Evolutionary conservation across 1,140 invertebrate genomes (phyloP).

Genomic region (Harlomillsia oculata): DNA sequence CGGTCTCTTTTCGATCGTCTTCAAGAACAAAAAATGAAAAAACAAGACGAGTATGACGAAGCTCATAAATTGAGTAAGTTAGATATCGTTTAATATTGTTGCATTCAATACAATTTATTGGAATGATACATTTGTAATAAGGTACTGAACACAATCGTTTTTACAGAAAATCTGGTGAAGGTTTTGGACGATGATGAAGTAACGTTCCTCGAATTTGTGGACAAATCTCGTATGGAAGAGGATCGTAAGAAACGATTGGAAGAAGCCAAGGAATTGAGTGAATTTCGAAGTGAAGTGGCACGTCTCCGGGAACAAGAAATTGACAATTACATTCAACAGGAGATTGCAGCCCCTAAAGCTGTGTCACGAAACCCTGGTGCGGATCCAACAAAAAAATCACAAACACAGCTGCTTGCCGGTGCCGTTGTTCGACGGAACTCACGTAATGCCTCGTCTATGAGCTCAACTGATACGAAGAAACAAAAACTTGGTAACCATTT

Average conservation of each 20-base stretch:
- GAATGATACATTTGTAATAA: no score
- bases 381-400: slow-evolving; percentile 37
- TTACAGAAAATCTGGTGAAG: slow-evolving; percentile 84
- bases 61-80: slow-evolving; percentile 77
- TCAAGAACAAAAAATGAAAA: slow-evolving; percentile 81
- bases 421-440: slow-evolving; percentile 47
- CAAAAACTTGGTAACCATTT: no score
- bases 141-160: no score
- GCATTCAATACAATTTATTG: slow-evolving; percentile 22
- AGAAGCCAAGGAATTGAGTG: slow-evolving; percentile 67
- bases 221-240: slow-evolving; percentile 69
- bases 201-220: slow-evolving; percentile 80
- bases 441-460: no score
- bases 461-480: no score
- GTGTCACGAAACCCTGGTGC: slow-evolving; percentile 8
- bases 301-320: slow-evolving; percentile 62
- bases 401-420: slow-evolving; percentile 51
- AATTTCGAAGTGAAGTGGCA: slow-evolving; percentile 70
- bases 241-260: slow-evolving; percentile 68
- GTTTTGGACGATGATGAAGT: slow-evolving; percentile 91
- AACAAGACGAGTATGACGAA: slow-evolving; percentile 88
- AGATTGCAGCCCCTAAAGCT: slow-evolving; percentile 39
- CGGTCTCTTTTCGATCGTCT: slow-evolving; percentile 77
- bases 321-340: slow-evolving; percentile 52
- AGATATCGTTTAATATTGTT: slow-evolving; percentile 1